phyloP scores from a whole-genome alignment of 2,888 invertebrate species.

The Sycophila texana region DNA sequence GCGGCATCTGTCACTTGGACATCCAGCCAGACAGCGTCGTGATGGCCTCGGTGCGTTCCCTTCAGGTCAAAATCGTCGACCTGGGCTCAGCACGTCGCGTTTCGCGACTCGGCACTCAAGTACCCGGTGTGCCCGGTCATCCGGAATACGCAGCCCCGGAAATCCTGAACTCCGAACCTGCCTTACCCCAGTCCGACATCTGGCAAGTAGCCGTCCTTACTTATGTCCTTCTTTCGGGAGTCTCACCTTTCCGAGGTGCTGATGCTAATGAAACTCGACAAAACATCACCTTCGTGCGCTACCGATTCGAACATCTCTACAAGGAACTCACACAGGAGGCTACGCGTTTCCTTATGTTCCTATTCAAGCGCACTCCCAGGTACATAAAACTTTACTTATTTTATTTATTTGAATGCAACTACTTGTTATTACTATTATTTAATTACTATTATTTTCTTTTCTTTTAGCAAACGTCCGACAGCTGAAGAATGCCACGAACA shows the following conservation, averaged over 20 bases:
- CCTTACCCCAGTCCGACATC: conserved; percentile 93
- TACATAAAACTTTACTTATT: conserved; percentile 71
- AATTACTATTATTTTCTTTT: too few species aligned
- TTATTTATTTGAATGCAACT: conserved; percentile 4
- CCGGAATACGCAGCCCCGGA: conserved; percentile 93
- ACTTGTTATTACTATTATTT: neutral
- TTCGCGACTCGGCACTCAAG: conserved; percentile 85
- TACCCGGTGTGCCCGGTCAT: conserved; percentile 79
- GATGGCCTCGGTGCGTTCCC: conserved; percentile 89
- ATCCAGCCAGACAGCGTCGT: conserved; percentile 97
- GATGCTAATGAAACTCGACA: conserved; percentile 91
- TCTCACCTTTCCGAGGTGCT: conserved; percentile 91
- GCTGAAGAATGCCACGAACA: conserved; percentile 97
- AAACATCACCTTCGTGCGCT: conserved; percentile 94
- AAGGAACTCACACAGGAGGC: conserved; percentile 96
- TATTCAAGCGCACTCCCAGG: conserved; percentile 96
- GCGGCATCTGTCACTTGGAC: conserved; percentile 91
- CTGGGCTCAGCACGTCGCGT: conserved; percentile 92
- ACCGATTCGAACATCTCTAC: conserved; percentile 94
- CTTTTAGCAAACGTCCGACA: conserved; percentile 90
- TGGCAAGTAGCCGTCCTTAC: conserved; percentile 96
- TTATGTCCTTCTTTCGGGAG: conserved; percentile 94
- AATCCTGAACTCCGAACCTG: conserved; percentile 89
- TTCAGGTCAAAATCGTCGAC: conserved; percentile 93
- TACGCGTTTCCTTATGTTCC: conserved; percentile 94